Conservation (phyloP, 2,888 invertebrate species). For the Ganaspis brasiliensis region DNA sequence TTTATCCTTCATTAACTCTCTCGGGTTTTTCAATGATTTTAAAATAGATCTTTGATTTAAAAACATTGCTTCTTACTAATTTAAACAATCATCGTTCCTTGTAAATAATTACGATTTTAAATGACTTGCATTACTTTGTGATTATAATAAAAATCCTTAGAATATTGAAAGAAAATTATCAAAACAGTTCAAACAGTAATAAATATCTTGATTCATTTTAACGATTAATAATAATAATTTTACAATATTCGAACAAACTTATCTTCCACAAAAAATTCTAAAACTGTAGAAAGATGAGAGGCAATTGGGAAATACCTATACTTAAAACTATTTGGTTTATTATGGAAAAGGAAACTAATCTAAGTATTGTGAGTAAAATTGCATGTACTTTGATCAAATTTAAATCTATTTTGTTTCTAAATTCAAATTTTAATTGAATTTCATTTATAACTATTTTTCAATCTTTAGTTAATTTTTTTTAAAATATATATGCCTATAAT, state of each 20-base stretch:
- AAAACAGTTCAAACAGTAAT: too few species aligned
- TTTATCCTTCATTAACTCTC: slow-evolving; percentile 13
- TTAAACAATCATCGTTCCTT: background rate
- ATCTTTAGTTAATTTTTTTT: too few species aligned
- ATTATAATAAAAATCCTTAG: background rate
- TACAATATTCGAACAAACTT: too few species aligned
- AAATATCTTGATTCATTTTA: too few species aligned
- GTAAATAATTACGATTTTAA: background rate
- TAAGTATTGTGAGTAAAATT: background rate
- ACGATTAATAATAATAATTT: too few species aligned
- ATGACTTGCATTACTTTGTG: background rate
- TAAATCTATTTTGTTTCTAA: too few species aligned
- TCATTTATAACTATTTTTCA: too few species aligned
- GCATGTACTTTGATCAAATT: background rate
- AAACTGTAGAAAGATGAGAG: background rate
- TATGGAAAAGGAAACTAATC: background rate
- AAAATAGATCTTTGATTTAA: background rate
- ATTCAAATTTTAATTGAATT: too few species aligned
- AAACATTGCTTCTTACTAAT: slow-evolving; percentile 21
- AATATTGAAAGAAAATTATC: too few species aligned
- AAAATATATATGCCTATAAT: too few species aligned
- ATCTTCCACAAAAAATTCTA: background rate
- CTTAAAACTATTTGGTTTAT: too few species aligned
- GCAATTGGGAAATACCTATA: too few species aligned
- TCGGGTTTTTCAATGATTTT: background rate